Percentiles rank a stretch among this genome's conserved stretches.
phyloP scores from a whole-genome alignment of 2,797 vertebrate genomes.

The Paedocypris micromegethes region DNA sequence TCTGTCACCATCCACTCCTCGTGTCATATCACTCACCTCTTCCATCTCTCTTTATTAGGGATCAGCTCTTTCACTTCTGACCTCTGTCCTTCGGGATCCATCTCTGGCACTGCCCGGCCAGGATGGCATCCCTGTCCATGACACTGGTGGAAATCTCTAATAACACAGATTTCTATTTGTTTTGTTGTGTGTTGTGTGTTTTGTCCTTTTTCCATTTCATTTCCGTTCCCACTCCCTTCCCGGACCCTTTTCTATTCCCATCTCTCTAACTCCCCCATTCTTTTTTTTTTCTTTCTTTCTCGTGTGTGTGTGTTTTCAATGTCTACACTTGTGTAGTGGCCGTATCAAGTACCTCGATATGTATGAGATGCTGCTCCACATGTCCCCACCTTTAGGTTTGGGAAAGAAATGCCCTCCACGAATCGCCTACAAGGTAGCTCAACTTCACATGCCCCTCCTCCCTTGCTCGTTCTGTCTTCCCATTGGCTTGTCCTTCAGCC shows the following conservation, averaged over 20 bases:
- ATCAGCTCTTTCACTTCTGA: constrained; percentile 47
- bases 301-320: constrained; percentile 41
- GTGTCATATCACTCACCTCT: constrained; percentile 57
- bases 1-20: constrained; percentile 48
- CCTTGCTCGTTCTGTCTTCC: constrained; percentile 56
- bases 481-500: constrained; percentile 62
- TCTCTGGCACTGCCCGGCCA: constrained; percentile 57
- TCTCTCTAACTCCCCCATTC: constrained; percentile 60
- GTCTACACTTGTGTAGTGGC: constrained; percentile 75
- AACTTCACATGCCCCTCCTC: constrained; percentile 48
- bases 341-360: constrained; percentile 99
- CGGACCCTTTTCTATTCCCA: constrained; percentile 46
- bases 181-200: constrained; percentile 54
- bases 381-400: constrained; percentile 98
- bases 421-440: constrained; percentile 97
- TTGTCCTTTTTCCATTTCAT: constrained; percentile 50
- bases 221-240: constrained; percentile 50
- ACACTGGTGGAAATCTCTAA: constrained; percentile 76
- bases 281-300: constrained; percentile 50
- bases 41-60: constrained; percentile 58
- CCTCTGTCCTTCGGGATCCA: constrained; percentile 47
- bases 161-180: constrained; percentile 84
- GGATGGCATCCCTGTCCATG: constrained; percentile 64
- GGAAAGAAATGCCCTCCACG: constrained; percentile 98
- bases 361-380: constrained; percentile 99